Base-by-base conservation (phyloP, 2,113 vertebrate genomes). In the Chloropsis cyanopogon region DNA sequence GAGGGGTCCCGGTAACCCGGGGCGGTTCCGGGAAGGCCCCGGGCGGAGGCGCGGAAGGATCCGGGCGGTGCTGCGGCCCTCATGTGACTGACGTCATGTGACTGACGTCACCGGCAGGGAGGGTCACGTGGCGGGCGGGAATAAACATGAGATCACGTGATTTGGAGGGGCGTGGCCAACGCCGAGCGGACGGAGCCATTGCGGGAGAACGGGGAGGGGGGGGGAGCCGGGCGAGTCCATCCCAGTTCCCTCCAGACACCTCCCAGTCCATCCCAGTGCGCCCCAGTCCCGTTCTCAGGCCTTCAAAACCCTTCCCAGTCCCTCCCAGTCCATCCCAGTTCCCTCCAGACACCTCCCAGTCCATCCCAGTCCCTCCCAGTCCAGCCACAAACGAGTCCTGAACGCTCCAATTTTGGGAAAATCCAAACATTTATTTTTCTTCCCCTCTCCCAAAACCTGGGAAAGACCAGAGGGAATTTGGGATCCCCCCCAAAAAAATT, bases 111-210 rank as follows among this genome's bases (percentile, higher is more conserved):
- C 17, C 42, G 17, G 17, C 17, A 3, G 17, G 17, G 25, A 12
- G 11, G 5, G 22, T 65, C 63, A 65, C 42, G 42, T 65, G 63
- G 29, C 11, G 7, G 21, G 22, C 6, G 31, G 16, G 31, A 24
- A 24, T 16, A 68, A 68, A 68, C 64, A 68, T 3, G 4, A 18
- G 4, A 1, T 13, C 26, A 41, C 37, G 26, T 29, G 26, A 21
- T 4, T 1, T 2, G 1, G 9, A 12, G 8, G 28, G 61, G 61
- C 60, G 60, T 14, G 60, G 60, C 6, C 39, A 22, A 14, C 2
- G 8, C 18, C 7, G 7, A 6, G 2, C 0, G 26, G 60, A 4
- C 59, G 25, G 3, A 63, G 41, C 60, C 60, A 63, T 25, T 41
- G n/a, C n/a, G n/a, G n/a, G 28, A 26, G 15, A 18, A 10, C 10